Evolutionary conservation across 1,140 invertebrate species (phyloP), one percentile per base, ranked within the genome.

Genomic region (Zaprionus ornatus): DNA sequence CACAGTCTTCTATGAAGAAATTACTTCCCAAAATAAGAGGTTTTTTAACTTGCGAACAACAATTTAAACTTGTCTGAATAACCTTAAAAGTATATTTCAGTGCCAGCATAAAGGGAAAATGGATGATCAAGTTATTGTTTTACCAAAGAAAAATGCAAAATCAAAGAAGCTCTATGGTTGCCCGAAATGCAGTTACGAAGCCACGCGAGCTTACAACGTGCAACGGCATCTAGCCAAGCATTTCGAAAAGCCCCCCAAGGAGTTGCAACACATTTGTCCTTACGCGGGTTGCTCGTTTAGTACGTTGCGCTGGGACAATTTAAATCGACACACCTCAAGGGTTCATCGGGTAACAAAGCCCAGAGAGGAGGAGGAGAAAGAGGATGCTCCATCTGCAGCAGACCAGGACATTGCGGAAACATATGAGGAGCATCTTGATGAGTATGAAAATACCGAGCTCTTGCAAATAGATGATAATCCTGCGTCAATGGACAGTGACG

Each of bases 301-400:
- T 3, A 45, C 68, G 19, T 5, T 75, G 45, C 73, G 73, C 12
- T 75, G 67, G 67, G 73, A 75, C 29, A 75, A 75, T 27, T 42
- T 75, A 1, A 35, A 12, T 1, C 60, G 73, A 0, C 73, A 75
- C 27, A 42, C 40, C 1, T 54, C 57, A n/a, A 37, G 67, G 42
- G 2, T 71, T 3, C 73, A 75, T 52, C 29, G 52, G 12, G 13
- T n/a, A 1, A 19, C 29, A 37, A 62, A 63, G 19, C n/a, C 29
- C 1, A 13, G 12, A 25, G 10, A 7, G 25, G 9, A 35, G n/a
- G 13, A 61, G 21, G 21, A 21, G 3, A n/a, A 42, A 12, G 13
- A 32, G 45, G 17, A 23, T 4, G 10, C 19, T 1, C 9, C 45
- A 23, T 10, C 45, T 12, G 9, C 19, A 50, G 19, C 1, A 50